Percentiles rank a stretch among this genome's conserved stretches.
Evolutionary conservation across 2,888 invertebrate genomes (phyloP).

Genomic region (Coelinius sp.): DNA sequence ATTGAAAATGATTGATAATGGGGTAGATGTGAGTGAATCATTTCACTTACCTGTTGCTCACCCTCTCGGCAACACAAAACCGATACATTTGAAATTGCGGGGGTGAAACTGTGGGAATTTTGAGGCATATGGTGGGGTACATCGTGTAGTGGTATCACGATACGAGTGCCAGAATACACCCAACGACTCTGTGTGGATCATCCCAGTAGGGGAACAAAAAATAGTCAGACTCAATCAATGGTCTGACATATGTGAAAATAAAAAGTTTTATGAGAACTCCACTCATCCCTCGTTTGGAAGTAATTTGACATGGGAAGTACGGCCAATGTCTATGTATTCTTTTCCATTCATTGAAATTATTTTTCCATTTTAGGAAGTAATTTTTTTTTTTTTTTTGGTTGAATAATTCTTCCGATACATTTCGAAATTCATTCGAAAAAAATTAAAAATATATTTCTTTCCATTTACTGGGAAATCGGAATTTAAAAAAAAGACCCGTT

Average conservation of each 20-base stretch:
- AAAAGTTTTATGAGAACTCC: constrained; percentile 60
- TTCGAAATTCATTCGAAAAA: neutral
- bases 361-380: neutral
- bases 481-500: too few species aligned
- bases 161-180: constrained; percentile 37
- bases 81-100: constrained; percentile 38
- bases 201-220: constrained; percentile 39
- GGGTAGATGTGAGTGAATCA: constrained; percentile 39
- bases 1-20: constrained; percentile 42
- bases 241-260: constrained; percentile 46
- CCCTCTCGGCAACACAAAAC: constrained; percentile 34
- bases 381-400: neutral
- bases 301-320: constrained; percentile 67
- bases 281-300: constrained; percentile 52
- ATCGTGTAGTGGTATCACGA: constrained; percentile 51
- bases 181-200: constrained; percentile 38
- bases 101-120: constrained; percentile 58
- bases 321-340: constrained; percentile 37
- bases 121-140: constrained; percentile 60
- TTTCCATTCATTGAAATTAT: constrained; percentile 31
- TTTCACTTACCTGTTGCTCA: constrained; percentile 55
- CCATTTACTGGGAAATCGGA: too few species aligned
- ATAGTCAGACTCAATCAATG: constrained; percentile 34
- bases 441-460: too few species aligned
- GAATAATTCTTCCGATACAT: neutral